These are phyloP conservation scores for Nannospalax galili DNA, from an alignment of 2,113 vertebrate species.

Conservation along the genomic window DNA sequence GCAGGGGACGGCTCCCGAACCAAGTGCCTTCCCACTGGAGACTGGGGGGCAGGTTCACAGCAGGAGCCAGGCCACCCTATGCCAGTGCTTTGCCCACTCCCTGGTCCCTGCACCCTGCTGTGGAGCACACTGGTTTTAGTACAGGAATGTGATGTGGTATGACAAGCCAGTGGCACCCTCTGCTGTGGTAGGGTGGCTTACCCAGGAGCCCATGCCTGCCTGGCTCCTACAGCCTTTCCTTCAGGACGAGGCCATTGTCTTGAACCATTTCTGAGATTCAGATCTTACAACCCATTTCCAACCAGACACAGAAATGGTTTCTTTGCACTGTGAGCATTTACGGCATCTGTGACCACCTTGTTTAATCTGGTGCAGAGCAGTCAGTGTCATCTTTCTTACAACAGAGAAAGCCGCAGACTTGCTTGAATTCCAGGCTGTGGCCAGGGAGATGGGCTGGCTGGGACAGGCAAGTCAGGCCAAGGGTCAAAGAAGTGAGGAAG, in stretches of 20 bases:
- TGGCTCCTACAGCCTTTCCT: background rate
- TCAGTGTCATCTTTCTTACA: background rate
- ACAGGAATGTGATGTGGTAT: background rate
- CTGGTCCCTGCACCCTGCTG: background rate
- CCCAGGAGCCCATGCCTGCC: background rate
- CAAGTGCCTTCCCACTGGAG: background rate
- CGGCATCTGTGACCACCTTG: background rate
- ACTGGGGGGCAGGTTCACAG: background rate
- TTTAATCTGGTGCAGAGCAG: background rate
- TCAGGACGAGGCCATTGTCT: background rate
- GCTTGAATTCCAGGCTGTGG: background rate
- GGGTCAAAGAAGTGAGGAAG: background rate
- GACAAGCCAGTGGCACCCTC: background rate
- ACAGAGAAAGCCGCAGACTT: background rate
- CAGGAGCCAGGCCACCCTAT: background rate
- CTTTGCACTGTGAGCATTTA: background rate
- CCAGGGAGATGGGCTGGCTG: background rate
- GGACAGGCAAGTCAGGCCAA: background rate
- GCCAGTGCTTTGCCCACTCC: background rate
- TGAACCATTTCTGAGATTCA: background rate
- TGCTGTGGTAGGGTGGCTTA: background rate
- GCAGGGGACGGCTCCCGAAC: background rate
- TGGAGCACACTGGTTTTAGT: background rate
- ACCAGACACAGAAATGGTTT: background rate
- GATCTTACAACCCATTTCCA: background rate